These are phyloP conservation scores for Eulemur mongoz DNA, from an alignment of 2,797 vertebrate species.

Conservation along the genomic window DNA sequence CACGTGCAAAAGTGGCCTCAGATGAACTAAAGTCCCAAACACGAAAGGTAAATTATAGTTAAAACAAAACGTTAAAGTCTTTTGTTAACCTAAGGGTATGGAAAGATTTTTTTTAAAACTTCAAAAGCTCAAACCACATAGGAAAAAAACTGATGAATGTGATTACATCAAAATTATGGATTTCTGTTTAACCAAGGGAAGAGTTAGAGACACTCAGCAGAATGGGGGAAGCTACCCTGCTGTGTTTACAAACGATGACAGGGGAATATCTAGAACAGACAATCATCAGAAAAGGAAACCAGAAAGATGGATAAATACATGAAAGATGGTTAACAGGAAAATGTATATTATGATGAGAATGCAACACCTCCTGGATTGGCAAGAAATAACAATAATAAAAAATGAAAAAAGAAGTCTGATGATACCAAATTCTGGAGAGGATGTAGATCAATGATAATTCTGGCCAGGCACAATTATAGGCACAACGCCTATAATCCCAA, in stretches of 20 bases:
- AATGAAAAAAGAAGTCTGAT: background rate
- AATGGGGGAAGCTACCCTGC: background rate
- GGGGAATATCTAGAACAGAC: background rate
- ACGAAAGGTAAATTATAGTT: background rate
- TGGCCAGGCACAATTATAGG: background rate
- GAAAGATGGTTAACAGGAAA: background rate
- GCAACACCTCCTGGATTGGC: background rate
- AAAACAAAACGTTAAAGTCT: background rate
- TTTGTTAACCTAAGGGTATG: background rate
- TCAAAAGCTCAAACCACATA: background rate
- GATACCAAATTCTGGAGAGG: background rate
- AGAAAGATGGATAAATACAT: background rate
- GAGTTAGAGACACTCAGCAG: background rate
- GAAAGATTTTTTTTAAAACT: background rate
- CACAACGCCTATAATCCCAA: too few relatives aligned
- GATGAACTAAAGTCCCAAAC: background rate
- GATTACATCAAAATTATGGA: background rate
- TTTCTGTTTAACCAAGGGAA: background rate
- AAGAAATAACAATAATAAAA: background rate
- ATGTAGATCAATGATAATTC: background rate
- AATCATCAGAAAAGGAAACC: background rate
- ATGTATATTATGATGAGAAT: background rate
- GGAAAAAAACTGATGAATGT: background rate
- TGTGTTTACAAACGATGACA: background rate
- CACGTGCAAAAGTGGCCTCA: background rate